Conservation (phyloP, 2,797 vertebrate genomes). For the Psittacula echo region DNA sequence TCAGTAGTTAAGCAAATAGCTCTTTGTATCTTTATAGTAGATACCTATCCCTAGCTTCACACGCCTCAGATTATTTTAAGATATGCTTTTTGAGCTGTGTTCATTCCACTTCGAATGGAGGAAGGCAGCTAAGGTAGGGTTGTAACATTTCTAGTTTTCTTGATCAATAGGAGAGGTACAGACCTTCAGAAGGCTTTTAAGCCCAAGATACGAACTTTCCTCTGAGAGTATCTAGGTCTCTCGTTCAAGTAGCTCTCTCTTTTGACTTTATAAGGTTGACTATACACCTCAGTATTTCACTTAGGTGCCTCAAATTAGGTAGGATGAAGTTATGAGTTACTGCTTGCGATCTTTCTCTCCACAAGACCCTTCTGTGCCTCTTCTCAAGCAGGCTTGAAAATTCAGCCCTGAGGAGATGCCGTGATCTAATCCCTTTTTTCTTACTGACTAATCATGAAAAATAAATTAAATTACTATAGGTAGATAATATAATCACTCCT, state of each 20-base stretch:
- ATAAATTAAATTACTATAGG: neutral
- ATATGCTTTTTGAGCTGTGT: neutral
- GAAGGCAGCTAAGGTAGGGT: neutral
- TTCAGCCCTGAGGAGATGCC: neutral
- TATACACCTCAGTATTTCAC: neutral
- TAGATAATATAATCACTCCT: neutral
- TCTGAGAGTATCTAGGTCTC: neutral
- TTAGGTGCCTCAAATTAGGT: neutral
- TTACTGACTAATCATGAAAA: neutral
- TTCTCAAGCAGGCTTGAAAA: neutral
- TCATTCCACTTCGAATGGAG: neutral
- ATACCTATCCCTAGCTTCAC: neutral
- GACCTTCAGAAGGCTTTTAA: neutral
- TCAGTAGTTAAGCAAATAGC: neutral
- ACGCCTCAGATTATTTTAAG: neutral
- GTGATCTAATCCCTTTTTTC: neutral
- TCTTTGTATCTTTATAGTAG: neutral
- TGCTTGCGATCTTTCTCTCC: neutral
- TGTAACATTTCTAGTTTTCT: neutral
- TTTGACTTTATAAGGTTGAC: neutral
- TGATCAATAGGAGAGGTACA: neutral
- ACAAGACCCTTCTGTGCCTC: neutral
- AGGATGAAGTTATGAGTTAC: neutral
- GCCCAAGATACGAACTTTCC: neutral
- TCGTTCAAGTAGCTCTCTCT: neutral